Evolutionary conservation across 2,113 vertebrate genomes (phyloP), one percentile per base, ranked within the genome.

Genomic region (Agelaius phoeniceus): DNA sequence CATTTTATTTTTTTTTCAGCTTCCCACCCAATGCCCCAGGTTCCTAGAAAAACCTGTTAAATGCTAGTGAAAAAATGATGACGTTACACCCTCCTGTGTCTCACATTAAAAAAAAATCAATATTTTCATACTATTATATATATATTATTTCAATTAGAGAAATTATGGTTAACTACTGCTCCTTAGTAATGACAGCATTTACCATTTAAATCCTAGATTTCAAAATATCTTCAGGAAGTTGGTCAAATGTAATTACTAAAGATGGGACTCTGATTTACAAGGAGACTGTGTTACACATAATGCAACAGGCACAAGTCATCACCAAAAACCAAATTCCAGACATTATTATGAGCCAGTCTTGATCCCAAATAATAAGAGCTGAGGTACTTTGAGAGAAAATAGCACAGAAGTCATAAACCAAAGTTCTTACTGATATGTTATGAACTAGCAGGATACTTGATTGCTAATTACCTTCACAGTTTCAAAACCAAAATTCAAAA

Each of bases 1-100:
- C 90, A 96, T 97, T 96, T 97, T 77, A 28, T 13, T 88, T 95
- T 89, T 89, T 89, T 93, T 95, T 41, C 1, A 0, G 55, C 85
- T 96, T 93, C 78, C 77, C 77, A 95, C 81, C 69, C 78, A 73
- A 30, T 91, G 79, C 73, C 51, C 62, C 68, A 91, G 89, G 61
- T 92, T 63, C 83, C 72, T 85, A 46, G 54, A 74, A 94, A 95
- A 95, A 65, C 10, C 65, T 89, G 63, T 61, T 84, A 95, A 93
- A 93, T 94, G 62, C 62, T 82, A 77, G 61, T 58, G 33, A 55
- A 71, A 69, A 82, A 91, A 61, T 41, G 2, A 31, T 74, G 75
- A 90, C 0, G 33, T 59, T 95, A 46, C 27, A 77, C 10, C 9
- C 17, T 83, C 26, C 83, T 92, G 88, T 84, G 48, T 92, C 55